These are phyloP conservation scores for Meandrina meandrites DNA, from an alignment of 92 coral and sea anemone species.

Conservation along the genomic window DNA sequence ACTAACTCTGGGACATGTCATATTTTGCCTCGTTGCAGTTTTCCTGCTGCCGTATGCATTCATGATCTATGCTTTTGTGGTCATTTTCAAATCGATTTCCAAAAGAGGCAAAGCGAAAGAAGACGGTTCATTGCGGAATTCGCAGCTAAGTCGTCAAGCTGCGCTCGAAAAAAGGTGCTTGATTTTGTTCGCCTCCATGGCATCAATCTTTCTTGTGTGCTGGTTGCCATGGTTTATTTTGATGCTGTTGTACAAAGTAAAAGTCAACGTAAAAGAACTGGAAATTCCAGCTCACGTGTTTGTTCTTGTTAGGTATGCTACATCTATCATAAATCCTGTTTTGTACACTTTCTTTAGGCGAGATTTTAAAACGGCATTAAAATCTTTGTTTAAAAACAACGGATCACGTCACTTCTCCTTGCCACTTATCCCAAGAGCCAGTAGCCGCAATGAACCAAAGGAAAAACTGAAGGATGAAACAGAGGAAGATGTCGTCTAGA, in stretches of 20 bases:
- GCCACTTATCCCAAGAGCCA: neutral
- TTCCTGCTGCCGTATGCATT: constrained; percentile 70
- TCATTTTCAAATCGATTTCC: constrained; percentile 56
- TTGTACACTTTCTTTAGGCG: constrained; percentile 71
- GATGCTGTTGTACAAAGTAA: constrained; percentile 17
- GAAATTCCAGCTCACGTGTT: constrained; percentile 38
- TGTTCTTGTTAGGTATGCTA: constrained; percentile 52
- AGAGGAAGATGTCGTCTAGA: neutral
- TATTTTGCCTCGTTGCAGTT: constrained; percentile 64
- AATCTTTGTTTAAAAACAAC: neutral
- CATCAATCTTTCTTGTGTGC: constrained; percentile 57
- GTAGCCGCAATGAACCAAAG: neutral
- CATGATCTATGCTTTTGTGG: constrained; percentile 67
- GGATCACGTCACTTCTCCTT: neutral
- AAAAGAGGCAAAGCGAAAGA: constrained; percentile 12
- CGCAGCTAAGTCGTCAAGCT: constrained; percentile 36
- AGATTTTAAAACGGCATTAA: constrained; percentile 53
- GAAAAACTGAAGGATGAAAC: neutral
- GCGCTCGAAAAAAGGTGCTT: constrained; percentile 43
- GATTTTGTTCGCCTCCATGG: constrained; percentile 66
- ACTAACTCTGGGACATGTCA: constrained; percentile 53
- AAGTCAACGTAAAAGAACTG: neutral
- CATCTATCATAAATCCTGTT: constrained; percentile 61
- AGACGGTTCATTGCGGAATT: neutral
- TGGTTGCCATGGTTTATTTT: constrained; percentile 71